Evolutionary conservation across 2,113 vertebrate species (phyloP).

Genomic region (Pseudonaja textilis): DNA sequence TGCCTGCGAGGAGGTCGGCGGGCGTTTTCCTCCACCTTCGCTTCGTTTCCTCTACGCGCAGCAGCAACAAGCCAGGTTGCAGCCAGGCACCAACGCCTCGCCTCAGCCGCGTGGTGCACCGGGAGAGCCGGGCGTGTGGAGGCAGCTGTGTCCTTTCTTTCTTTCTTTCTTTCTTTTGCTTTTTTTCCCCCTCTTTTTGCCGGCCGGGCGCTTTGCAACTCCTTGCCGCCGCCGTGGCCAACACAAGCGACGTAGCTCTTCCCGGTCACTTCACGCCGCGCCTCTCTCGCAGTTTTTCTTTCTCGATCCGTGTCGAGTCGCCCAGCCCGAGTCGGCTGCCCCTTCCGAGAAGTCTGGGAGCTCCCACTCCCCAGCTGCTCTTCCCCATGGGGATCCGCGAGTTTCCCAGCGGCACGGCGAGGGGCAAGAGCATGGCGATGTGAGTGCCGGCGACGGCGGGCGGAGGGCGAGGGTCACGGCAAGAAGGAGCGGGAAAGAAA

Average conservation of each 20-base stretch:
- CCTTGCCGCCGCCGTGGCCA: background rate
- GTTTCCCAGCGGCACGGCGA: conserved; percentile 69
- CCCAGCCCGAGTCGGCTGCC: conserved; percentile 39
- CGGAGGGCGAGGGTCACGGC: background rate
- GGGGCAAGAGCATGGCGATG: conserved; percentile 64
- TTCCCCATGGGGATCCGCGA: conserved; percentile 74
- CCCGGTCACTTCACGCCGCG: background rate
- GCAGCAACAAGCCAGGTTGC: conserved; percentile 9
- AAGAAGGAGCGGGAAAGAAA: background rate
- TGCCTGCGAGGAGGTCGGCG: background rate
- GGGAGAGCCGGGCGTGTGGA: background rate
- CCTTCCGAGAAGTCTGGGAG: conserved; percentile 59
- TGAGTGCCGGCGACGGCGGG: conserved; percentile 51
- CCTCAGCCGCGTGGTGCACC: background rate
- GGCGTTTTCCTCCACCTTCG: background rate
- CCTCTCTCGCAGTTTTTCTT: background rate
- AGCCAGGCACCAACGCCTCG: background rate
- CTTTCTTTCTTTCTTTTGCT: no score
- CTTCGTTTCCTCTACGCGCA: background rate
- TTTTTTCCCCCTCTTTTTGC: background rate
- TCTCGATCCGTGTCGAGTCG: background rate
- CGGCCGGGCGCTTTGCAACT: background rate
- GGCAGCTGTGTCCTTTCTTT: background rate
- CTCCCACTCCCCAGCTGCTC: conserved; percentile 47
- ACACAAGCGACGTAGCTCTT: background rate